These are phyloP conservation scores for Brachypterus glaber DNA, from an alignment of 2,888 invertebrate genomes.

Conservation along the genomic window DNA sequence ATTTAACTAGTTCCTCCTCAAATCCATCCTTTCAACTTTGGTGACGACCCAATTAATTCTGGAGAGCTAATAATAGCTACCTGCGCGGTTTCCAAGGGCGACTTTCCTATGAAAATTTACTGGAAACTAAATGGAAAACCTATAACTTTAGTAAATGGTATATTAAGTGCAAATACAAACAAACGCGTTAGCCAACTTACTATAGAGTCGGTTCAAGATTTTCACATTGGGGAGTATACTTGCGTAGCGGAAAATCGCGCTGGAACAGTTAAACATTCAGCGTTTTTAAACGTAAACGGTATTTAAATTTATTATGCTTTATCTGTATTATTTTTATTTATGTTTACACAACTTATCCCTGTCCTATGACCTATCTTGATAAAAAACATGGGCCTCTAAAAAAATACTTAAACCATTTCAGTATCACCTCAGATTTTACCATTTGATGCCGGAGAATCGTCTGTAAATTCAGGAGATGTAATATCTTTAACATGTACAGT, in stretches of 20 bases:
- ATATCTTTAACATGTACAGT: slow-evolving; percentile 58
- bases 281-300: slow-evolving; percentile 65
- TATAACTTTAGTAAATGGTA: slow-evolving; percentile 44
- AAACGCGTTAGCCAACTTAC: slow-evolving; percentile 53
- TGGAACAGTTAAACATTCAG: slow-evolving; percentile 54
- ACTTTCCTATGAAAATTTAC: slow-evolving; percentile 63
- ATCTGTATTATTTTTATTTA: slow-evolving; percentile 1
- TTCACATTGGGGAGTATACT: slow-evolving; percentile 54
- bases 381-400: slow-evolving; percentile 20
- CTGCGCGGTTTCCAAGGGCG: slow-evolving; percentile 68
- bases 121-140: slow-evolving; percentile 54
- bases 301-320: slow-evolving; percentile 27
- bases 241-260: slow-evolving; percentile 57
- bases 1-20: slow-evolving; percentile 59
- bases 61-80: slow-evolving; percentile 32
- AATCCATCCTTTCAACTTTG: slow-evolving; percentile 68
- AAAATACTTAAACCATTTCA: slow-evolving; percentile 46
- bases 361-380: too few species aligned
- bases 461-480: slow-evolving; percentile 58
- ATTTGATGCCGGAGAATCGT: slow-evolving; percentile 46
- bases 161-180: slow-evolving; percentile 48
- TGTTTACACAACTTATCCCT: too few species aligned
- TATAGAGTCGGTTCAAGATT: slow-evolving; percentile 52
- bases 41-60: slow-evolving; percentile 52
- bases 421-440: slow-evolving; percentile 45